Evolutionary conservation across 2,113 vertebrate genomes (phyloP).

Genomic region (Pelobates fuscus): DNA sequence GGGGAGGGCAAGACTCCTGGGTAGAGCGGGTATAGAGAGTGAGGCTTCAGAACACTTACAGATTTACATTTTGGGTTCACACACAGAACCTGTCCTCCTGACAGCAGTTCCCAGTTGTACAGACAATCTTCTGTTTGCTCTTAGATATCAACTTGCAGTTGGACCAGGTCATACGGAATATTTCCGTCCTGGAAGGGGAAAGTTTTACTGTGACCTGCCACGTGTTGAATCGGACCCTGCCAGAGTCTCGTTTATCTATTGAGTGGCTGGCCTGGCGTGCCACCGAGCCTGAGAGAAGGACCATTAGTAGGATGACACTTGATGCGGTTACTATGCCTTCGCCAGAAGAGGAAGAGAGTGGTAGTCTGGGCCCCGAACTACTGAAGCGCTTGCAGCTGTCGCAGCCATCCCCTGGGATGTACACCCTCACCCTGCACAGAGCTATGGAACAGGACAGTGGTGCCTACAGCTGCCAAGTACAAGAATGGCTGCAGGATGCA

Average conservation of each 20-base stretch:
- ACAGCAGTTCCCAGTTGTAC: too few species aligned
- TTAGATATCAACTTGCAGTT: constrained; percentile 85
- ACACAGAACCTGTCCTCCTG: too few species aligned
- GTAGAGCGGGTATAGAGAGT: background rate
- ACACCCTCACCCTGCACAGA: constrained; percentile 82
- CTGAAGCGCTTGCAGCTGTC: constrained; percentile 80
- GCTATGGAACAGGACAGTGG: constrained; percentile 83
- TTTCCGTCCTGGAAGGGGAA: constrained; percentile 83
- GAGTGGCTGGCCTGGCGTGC: constrained; percentile 84
- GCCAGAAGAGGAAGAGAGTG: constrained; percentile 72
- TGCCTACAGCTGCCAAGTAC: constrained; percentile 69
- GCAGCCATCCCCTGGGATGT: constrained; percentile 75
- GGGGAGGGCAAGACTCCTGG: too few species aligned
- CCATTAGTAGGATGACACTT: constrained; percentile 75
- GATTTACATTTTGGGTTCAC: too few species aligned
- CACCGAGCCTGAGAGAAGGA: constrained; percentile 73
- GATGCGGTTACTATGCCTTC: constrained; percentile 69
- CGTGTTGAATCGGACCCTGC: constrained; percentile 80
- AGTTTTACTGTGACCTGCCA: constrained; percentile 86
- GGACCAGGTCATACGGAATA: constrained; percentile 84
- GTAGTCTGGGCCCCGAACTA: constrained; percentile 68
- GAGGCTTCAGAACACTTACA: too few species aligned
- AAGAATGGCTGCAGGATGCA: constrained; percentile 91
- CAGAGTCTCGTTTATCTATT: constrained; percentile 80
- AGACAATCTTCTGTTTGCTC: too few species aligned